A percentile compares a stretch with the other conserved stretches of the same genome.
Conservation (phyloP, 2,113 vertebrate species). For the Electrona antarctica region DNA sequence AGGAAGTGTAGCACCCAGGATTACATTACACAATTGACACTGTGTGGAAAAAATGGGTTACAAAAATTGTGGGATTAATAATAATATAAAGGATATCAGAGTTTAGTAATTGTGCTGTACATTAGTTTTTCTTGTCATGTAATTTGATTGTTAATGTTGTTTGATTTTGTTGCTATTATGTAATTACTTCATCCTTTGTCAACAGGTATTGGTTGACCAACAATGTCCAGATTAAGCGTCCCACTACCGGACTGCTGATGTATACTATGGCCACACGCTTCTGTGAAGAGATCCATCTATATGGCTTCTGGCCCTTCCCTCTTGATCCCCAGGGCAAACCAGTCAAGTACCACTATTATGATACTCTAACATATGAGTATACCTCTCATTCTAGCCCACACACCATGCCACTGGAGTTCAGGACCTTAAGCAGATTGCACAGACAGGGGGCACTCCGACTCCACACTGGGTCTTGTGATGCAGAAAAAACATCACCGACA, state of each 20-base stretch:
- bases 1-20: too few relatives aligned
- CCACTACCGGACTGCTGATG: constrained; percentile 95
- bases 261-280: constrained; percentile 96
- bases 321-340: constrained; percentile 84
- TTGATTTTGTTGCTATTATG: constrained; percentile 1
- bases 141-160: not conserved
- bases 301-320: constrained; percentile 95
- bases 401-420: constrained; percentile 97
- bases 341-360: constrained; percentile 97
- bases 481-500: constrained; percentile 28
- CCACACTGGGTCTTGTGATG: constrained; percentile 85
- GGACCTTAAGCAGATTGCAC: constrained; percentile 89
- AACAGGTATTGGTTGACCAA: constrained; percentile 96
- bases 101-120: too few relatives aligned
- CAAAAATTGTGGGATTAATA: too few relatives aligned
- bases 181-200: constrained; percentile 12
- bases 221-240: constrained; percentile 94
- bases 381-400: constrained; percentile 93
- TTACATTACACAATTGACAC: too few relatives aligned
- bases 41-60: too few relatives aligned
- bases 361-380: constrained; percentile 91
- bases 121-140: not conserved
- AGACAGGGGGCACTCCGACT: constrained; percentile 93
- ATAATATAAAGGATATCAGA: too few relatives aligned
- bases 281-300: constrained; percentile 95